Conservation (phyloP, 2,113 vertebrate species). For the Aptenodytes forsteri region DNA sequence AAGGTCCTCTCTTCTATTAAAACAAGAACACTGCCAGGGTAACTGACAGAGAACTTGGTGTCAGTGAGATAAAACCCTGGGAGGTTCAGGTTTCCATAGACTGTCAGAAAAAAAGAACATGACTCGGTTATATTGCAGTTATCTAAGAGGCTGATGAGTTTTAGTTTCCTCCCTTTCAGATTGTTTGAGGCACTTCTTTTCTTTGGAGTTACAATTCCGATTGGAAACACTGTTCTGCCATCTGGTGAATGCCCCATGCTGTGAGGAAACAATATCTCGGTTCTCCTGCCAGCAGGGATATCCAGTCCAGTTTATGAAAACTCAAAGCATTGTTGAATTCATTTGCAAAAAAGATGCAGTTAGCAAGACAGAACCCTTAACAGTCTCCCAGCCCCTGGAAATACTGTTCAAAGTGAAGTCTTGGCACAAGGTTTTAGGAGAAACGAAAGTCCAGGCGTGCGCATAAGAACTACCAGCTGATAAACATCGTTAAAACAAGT, state of each 20-base stretch:
- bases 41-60: not conserved
- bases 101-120: not conserved
- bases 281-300: not conserved
- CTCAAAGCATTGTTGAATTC: not conserved
- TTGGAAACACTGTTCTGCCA: not conserved
- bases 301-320: not conserved
- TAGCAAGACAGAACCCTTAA: not conserved
- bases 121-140: not conserved
- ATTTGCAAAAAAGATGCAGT: not conserved
- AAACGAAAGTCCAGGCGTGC: not conserved
- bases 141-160: not conserved
- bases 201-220: not conserved
- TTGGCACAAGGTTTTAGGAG: not conserved
- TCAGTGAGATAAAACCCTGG: not conserved
- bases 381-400: not conserved
- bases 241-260: not conserved
- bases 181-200: not conserved
- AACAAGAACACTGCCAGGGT: not conserved
- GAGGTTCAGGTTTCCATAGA: not conserved
- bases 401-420: not conserved
- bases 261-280: not conserved
- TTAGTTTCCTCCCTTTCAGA: not conserved
- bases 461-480: not conserved
- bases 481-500: not conserved
- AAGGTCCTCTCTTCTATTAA: not conserved